Base-by-base conservation (phyloP, 2,797 vertebrate genomes). In the Antennarius maculatus region DNA sequence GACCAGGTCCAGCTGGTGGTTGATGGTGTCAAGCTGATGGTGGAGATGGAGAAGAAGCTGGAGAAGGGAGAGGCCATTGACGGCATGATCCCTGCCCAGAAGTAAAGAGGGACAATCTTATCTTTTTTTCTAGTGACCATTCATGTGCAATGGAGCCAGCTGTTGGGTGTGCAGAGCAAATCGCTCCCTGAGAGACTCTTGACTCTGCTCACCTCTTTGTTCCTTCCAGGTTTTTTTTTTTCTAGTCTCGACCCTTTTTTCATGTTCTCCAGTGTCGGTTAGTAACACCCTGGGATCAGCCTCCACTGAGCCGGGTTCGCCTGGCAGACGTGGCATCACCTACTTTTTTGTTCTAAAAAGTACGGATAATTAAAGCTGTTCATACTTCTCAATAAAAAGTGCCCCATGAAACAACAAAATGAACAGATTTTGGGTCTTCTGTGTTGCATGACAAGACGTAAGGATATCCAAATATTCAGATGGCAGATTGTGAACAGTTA, bases 11-110 rank as follows among this genome's bases (percentile, higher is more conserved):
- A 99, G 94, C 83, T 98, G 92, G 97, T 99, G 91, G 97, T 98
- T 27, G 97, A 99, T 9, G 97, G 97, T 0, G 97, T 99, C 66
- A 99, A 99, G 86, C 94, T 99, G 54, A 97, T 98, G 96, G 85
- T 99, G 41, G 96, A 97, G 91, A 97, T 99, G 96, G 97, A 99
- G 94, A 99, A 99, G 95, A 96, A 95, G 81, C 92, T 99, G 85
- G 97, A 99, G 89, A 98, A 99, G 89, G 95, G 95, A 68, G 94
- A 96, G 77, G 42, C 94, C 80, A 95, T 99, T 9, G 97, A 99
- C 62, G 89, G 92, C 94, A 96, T 99, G 96, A 95, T 99, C 89
- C 97, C 97, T 0, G 95, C 97, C 51, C 97, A 99, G 94, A 95
- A 95, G 91, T 95, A 93, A 92, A 93, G 68, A 85, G 65, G 79